phyloP scores from a whole-genome alignment of 1,140 invertebrate genomes.

The Lasaia peninsularis region DNA sequence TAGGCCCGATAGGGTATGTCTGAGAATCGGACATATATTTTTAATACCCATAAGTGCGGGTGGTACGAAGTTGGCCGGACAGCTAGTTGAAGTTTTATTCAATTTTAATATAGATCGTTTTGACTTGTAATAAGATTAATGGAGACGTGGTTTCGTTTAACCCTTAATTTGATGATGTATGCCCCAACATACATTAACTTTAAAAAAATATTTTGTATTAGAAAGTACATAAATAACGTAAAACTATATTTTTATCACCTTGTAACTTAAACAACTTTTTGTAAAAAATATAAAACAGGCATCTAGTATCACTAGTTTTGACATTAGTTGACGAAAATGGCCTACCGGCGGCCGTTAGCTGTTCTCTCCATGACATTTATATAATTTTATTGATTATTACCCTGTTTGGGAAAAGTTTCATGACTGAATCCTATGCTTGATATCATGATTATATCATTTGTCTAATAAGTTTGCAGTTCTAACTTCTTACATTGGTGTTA shows the following conservation, averaged over 20 bases:
- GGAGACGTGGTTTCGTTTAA: no score
- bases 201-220: no score
- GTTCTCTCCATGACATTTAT: constrained; percentile 15
- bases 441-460: constrained; percentile 24
- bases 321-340: constrained; percentile 23
- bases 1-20: no score
- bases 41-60: no score
- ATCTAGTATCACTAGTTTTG: constrained; percentile 20
- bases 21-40: no score
- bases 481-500: no score
- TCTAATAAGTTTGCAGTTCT: constrained; percentile 18
- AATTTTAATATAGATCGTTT: no score
- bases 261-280: neutral
- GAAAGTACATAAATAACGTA: no score
- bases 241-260: no score
- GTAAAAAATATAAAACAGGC: constrained; percentile 20
- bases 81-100: no score
- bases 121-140: no score
- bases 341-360: constrained; percentile 14
- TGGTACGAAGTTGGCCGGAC: no score
- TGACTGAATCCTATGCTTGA: constrained; percentile 26
- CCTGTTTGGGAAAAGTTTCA: constrained; percentile 22
- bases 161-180: constrained; percentile 15
- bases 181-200: neutral
- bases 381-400: constrained; percentile 21